Evolutionary conservation across 2,797 vertebrate genomes (phyloP).

Genomic region (Poeciliopsis turneri): DNA sequence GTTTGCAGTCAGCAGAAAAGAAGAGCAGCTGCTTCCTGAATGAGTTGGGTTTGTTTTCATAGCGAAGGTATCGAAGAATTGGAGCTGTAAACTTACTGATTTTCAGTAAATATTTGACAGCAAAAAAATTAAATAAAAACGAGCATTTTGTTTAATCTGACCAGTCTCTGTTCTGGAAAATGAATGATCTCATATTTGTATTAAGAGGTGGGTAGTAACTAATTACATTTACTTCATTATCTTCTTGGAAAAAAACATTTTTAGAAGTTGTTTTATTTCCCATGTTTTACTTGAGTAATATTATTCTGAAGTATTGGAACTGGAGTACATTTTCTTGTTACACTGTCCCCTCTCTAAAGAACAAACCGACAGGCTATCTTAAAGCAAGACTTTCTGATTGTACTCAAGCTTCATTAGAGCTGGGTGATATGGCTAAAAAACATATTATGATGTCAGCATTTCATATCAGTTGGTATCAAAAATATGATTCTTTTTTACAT

Average conservation of each 20-base stretch:
- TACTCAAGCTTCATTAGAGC: neutral
- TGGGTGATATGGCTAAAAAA: too few relatives aligned
- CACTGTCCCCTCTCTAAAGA: neutral
- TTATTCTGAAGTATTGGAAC: neutral
- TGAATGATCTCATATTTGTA: neutral
- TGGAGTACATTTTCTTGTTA: neutral
- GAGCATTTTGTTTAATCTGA: neutral
- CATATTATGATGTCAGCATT: too few relatives aligned
- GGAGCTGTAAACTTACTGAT: slow-evolving; percentile 45
- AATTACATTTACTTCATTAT: neutral
- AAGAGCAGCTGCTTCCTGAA: slow-evolving; percentile 18
- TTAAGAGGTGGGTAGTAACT: neutral
- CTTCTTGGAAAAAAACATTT: neutral
- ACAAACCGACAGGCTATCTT: neutral
- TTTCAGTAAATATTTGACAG: slow-evolving; percentile 37
- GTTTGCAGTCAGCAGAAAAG: slow-evolving; percentile 37
- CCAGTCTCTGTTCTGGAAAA: neutral
- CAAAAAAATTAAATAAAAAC: slow-evolving; percentile 23
- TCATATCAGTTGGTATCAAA: too few relatives aligned
- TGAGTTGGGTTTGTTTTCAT: slow-evolving; percentile 26
- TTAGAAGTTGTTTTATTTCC: neutral
- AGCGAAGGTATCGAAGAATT: slow-evolving; percentile 45
- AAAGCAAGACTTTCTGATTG: neutral
- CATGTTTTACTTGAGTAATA: neutral
- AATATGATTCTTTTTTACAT: too few relatives aligned